Conservation (phyloP, 2,888 invertebrate species). For the Melipona beecheii region DNA sequence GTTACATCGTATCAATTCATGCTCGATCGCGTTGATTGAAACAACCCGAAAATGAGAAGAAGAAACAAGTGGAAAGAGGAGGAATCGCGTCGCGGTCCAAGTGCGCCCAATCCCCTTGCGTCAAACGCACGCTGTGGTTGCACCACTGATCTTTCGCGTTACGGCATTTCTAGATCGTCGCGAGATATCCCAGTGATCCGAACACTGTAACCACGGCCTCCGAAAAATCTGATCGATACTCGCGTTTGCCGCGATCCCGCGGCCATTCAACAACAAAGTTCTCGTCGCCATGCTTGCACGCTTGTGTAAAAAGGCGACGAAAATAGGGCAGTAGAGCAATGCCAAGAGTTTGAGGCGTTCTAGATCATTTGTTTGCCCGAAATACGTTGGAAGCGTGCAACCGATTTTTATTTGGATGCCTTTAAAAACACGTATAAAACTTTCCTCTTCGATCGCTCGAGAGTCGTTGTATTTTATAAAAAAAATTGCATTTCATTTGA, state of each 20-base stretch:
- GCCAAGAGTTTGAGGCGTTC: conserved; percentile 68
- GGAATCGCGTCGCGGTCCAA: neutral
- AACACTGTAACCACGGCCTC: conserved; percentile 31
- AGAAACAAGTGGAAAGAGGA: neutral
- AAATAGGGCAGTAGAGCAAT: conserved; percentile 75
- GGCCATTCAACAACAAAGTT: conserved; percentile 24
- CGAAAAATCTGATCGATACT: conserved; percentile 50
- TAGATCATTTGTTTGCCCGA: conserved; percentile 70
- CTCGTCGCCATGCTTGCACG: conserved; percentile 3
- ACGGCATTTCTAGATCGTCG: conserved; percentile 74
- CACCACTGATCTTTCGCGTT: conserved; percentile 61
- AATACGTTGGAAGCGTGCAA: conserved; percentile 57
- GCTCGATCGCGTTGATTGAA: neutral
- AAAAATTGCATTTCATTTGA: neutral
- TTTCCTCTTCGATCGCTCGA: neutral
- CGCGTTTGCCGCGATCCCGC: conserved; percentile 28
- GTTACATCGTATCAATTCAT: no score
- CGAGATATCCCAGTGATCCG: conserved; percentile 55
- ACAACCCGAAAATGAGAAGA: neutral
- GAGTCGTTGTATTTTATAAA: neutral
- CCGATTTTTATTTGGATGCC: conserved; percentile 54
- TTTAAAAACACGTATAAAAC: neutral
- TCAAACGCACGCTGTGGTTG: conserved; percentile 60
- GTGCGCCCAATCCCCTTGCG: conserved; percentile 48
- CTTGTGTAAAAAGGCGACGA: conserved; percentile 65